These are phyloP conservation scores for Nesoenas mayeri DNA, from an alignment of 2,113 vertebrate species.

Conservation along the genomic window DNA sequence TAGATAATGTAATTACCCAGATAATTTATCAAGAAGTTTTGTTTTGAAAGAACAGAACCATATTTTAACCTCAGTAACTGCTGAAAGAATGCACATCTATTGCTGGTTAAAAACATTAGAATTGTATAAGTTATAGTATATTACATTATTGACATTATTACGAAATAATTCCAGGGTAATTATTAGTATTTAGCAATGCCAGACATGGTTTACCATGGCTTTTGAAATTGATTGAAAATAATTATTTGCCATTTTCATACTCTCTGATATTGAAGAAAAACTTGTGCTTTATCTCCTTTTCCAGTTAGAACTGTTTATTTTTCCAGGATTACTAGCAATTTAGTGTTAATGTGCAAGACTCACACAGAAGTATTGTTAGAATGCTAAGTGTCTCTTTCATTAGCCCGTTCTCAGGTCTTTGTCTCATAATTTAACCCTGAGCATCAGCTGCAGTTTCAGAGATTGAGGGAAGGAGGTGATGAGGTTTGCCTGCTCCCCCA, in stretches of 20 bases:
- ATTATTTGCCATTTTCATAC: not conserved
- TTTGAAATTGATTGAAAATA: not conserved
- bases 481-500: not conserved
- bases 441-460: not conserved
- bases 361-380: not conserved
- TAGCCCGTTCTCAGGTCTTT: not conserved
- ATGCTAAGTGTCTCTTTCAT: not conserved
- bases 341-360: not conserved
- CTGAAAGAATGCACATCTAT: not conserved
- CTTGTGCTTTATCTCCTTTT: not conserved
- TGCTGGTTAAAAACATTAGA: not conserved
- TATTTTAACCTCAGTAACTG: not conserved
- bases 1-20: not conserved
- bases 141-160: not conserved
- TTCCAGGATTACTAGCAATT: not conserved
- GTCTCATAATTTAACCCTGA: not conserved
- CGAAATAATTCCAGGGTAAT: not conserved
- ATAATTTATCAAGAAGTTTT: not conserved
- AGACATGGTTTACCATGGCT: not conserved
- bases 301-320: not conserved
- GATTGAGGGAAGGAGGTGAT: not conserved
- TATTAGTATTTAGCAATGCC: not conserved
- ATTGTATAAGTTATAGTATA: not conserved
- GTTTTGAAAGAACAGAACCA: not conserved
- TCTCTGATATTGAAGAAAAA: not conserved